phyloP scores from a whole-genome alignment of 2,888 invertebrate species.

The Apodemia hepburni region DNA sequence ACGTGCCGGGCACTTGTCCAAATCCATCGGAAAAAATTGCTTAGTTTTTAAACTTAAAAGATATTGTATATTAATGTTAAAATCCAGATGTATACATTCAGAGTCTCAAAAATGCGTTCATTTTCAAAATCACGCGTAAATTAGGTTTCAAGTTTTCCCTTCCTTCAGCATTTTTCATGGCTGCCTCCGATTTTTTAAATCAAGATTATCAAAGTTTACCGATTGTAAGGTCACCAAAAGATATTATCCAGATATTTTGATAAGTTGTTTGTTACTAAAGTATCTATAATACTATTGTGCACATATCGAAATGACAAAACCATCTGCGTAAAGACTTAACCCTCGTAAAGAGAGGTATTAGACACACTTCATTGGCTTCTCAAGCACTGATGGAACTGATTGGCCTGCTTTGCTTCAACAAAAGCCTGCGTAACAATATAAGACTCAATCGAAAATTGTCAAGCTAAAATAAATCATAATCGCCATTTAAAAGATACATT shows the following conservation, averaged over 20 bases:
- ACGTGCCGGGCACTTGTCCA: no score
- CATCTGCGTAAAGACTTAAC: constrained; percentile 69
- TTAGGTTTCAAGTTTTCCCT: no score
- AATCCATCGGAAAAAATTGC: no score
- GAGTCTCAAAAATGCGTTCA: no score
- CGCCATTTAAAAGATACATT: constrained; percentile 25
- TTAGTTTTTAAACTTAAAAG: no score
- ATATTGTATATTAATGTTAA: no score
- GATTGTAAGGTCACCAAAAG: neutral
- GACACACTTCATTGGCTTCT: constrained; percentile 70
- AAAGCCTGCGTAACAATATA: constrained; percentile 41
- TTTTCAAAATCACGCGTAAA: no score
- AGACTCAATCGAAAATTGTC: constrained; percentile 34
- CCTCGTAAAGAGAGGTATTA: constrained; percentile 62
- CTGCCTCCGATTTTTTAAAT: no score
- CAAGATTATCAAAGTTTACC: no score
- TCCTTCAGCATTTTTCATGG: no score
- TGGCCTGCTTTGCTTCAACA: constrained; percentile 71
- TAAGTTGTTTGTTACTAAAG: neutral
- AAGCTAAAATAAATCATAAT: constrained; percentile 26
- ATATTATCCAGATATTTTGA: neutral
- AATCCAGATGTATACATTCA: no score
- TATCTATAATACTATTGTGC: constrained; percentile 34
- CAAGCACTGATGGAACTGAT: constrained; percentile 75
- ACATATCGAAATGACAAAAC: constrained; percentile 66